phyloP scores from a whole-genome alignment of 1,140 invertebrate species.

The Gryllus bimaculatus region DNA sequence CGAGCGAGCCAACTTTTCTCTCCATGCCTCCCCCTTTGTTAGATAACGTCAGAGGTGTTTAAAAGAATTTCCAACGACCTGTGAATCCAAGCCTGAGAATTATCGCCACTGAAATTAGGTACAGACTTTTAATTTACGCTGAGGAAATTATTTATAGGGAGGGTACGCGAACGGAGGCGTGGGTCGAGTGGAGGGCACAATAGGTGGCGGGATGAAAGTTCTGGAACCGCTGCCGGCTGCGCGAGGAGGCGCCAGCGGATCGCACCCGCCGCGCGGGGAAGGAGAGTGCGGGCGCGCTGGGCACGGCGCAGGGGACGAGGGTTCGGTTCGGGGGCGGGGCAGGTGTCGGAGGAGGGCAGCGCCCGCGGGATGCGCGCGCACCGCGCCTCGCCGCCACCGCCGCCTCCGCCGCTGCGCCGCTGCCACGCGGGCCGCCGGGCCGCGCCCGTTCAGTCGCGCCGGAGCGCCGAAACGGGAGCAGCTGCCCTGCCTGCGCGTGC shows the following conservation, averaged over 20 bases:
- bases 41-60: slow-evolving; percentile 4
- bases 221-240: background rate
- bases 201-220: background rate
- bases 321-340: background rate
- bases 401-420: too few species aligned
- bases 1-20: background rate
- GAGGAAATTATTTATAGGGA: slow-evolving; percentile 5
- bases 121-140: background rate
- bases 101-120: background rate
- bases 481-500: background rate
- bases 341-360: background rate
- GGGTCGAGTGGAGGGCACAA: background rate
- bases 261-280: too few species aligned
- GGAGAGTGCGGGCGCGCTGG: too few species aligned
- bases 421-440: background rate
- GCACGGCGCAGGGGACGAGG: background rate
- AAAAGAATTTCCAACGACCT: slow-evolving; percentile 1
- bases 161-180: background rate
- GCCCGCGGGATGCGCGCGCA: background rate
- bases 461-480: background rate
- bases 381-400: too few species aligned
- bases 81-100: background rate
- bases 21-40: background rate
- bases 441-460: background rate
- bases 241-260: background rate